phyloP scores from a whole-genome alignment of 2,113 vertebrate genomes.

The Mormyrus lacerda region DNA sequence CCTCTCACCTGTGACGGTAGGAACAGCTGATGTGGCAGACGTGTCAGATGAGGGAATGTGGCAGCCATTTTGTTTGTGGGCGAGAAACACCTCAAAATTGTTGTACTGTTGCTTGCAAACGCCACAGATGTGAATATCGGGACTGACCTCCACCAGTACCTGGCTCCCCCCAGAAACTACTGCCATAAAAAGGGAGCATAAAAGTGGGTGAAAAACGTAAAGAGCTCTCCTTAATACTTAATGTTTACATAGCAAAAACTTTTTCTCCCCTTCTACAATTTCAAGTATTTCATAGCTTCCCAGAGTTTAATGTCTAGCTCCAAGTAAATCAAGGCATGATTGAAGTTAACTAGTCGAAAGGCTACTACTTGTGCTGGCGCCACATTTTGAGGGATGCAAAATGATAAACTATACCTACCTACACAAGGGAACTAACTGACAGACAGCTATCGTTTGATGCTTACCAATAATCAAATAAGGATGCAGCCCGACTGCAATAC shows the following conservation, averaged over 20 bases:
- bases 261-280: not conserved
- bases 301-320: not conserved
- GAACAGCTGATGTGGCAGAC: slow-evolving; percentile 49
- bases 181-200: not conserved
- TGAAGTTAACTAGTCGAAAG: not conserved
- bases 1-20: slow-evolving; percentile 69
- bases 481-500: not conserved
- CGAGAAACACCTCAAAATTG: slow-evolving; percentile 81
- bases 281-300: not conserved
- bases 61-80: slow-evolving; percentile 88
- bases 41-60: slow-evolving; percentile 59
- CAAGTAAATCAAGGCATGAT: not conserved
- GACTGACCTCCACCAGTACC: slow-evolving; percentile 79
- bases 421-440: not conserved
- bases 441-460: not conserved
- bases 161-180: slow-evolving; percentile 64
- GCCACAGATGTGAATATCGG: slow-evolving; percentile 94
- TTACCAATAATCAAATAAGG: not conserved
- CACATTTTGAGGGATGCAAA: not conserved
- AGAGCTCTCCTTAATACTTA: not conserved
- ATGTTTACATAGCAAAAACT: not conserved
- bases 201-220: not conserved
- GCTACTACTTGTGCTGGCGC: not conserved
- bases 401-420: not conserved
- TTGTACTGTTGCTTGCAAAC: slow-evolving; percentile 94